These are phyloP conservation scores for Xiphydria camelus DNA, from an alignment of 2,888 invertebrate species.

Conservation along the genomic window DNA sequence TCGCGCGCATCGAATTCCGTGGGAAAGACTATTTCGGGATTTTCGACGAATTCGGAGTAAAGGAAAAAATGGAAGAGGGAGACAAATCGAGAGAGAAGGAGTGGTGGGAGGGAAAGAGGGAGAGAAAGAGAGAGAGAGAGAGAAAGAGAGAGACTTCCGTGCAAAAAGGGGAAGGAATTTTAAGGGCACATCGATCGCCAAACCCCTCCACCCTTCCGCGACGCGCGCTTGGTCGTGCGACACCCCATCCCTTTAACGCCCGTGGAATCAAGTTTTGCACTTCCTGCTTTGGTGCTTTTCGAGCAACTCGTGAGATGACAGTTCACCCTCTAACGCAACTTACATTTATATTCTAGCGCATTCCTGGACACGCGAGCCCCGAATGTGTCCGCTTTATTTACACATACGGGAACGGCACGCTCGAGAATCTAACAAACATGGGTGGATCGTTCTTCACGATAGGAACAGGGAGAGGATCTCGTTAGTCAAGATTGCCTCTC, in stretches of 20 bases:
- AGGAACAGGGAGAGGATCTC: too few species aligned
- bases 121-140: neutral
- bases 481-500: too few species aligned
- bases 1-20: too few species aligned
- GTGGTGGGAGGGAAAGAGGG: neutral
- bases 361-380: too few species aligned
- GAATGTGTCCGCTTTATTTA: too few species aligned
- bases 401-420: too few species aligned
- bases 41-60: neutral
- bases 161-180: constrained; percentile 32
- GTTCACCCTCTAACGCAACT: too few species aligned
- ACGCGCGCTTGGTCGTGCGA: constrained; percentile 29
- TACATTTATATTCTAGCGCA: too few species aligned
- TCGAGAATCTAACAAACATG: too few species aligned
- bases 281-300: neutral
- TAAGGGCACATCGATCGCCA: constrained; percentile 45
- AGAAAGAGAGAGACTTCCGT: constrained; percentile 4
- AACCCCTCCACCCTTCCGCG: constrained; percentile 28
- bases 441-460: too few species aligned
- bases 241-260: constrained; percentile 6
- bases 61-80: constrained; percentile 1
- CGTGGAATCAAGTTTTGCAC: neutral
- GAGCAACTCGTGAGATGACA: too few species aligned
- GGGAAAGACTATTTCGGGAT: too few species aligned
- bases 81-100: constrained; percentile 2